These are phyloP conservation scores for Trissolcus brochymenae DNA, from an alignment of 2,888 invertebrate species.

Conservation along the genomic window DNA sequence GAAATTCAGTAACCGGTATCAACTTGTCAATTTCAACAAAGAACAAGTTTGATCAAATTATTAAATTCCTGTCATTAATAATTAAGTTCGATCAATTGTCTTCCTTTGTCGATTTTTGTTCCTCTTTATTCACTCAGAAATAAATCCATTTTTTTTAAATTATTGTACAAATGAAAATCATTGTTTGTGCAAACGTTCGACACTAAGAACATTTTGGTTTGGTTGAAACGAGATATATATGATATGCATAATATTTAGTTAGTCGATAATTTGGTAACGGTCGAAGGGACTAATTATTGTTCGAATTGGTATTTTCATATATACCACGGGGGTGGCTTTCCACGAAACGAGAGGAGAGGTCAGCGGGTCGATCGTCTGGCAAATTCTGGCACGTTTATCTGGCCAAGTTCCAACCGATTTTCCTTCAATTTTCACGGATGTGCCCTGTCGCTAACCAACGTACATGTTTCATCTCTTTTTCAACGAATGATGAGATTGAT, in stretches of 20 bases:
- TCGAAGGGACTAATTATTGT: slow-evolving; percentile 18
- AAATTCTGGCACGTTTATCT: slow-evolving; percentile 61
- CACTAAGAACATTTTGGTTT: too few relatives aligned
- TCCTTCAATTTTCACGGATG: slow-evolving; percentile 44
- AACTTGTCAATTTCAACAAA: neutral
- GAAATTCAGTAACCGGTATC: neutral
- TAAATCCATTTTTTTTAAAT: too few relatives aligned
- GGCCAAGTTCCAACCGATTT: slow-evolving; percentile 60
- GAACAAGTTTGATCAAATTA: neutral
- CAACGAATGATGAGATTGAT: too few relatives aligned
- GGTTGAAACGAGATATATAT: too few relatives aligned
- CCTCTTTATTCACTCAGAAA: too few relatives aligned
- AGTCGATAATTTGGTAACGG: neutral
- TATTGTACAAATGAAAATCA: too few relatives aligned
- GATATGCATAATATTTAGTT: too few relatives aligned
- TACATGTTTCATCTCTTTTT: too few relatives aligned
- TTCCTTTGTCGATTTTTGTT: too few relatives aligned
- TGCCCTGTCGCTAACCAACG: slow-evolving; percentile 13
- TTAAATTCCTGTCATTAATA: neutral
- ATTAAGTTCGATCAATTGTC: neutral
- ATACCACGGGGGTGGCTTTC: slow-evolving; percentile 17
- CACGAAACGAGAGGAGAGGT: slow-evolving; percentile 1
- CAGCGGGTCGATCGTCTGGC: slow-evolving; percentile 50
- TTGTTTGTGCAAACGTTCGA: too few relatives aligned
- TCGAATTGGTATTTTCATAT: slow-evolving; percentile 18